Percentiles rank a stretch among this genome's conserved stretches.
These are phyloP conservation scores for Ophion obscuratus DNA, from an alignment of 2,888 invertebrate species.

Conservation along the genomic window DNA sequence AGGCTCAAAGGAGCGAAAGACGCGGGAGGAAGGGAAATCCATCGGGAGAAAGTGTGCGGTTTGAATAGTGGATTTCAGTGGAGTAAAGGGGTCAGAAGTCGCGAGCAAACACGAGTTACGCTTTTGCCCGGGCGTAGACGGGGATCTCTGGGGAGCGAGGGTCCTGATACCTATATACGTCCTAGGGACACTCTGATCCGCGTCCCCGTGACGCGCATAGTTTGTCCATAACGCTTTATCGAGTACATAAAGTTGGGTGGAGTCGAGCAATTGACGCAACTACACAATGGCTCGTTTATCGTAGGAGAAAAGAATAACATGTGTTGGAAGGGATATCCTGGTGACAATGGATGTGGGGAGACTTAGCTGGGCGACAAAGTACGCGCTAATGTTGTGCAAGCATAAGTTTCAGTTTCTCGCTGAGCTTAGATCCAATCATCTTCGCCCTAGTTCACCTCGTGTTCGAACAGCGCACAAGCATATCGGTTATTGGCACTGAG, in stretches of 20 bases:
- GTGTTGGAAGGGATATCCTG: slow-evolving; percentile 73
- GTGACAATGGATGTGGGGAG: slow-evolving; percentile 20
- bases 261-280: slow-evolving; percentile 67
- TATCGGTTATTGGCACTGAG: too few species aligned
- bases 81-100: slow-evolving; percentile 75
- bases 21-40: slow-evolving; percentile 13
- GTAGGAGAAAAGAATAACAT: slow-evolving; percentile 75
- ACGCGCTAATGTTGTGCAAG: slow-evolving; percentile 46
- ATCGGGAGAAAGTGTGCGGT: slow-evolving; percentile 52
- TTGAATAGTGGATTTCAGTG: slow-evolving; percentile 56
- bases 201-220: slow-evolving; percentile 43
- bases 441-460: background rate
- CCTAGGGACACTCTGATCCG: slow-evolving; percentile 20
- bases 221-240: slow-evolving; percentile 55
- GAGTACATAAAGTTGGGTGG: slow-evolving; percentile 49
- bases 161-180: slow-evolving; percentile 46
- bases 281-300: slow-evolving; percentile 81
- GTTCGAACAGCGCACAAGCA: too few species aligned
- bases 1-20: background rate
- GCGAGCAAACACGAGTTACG: slow-evolving; percentile 72
- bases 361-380: slow-evolving; percentile 29
- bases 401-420: slow-evolving; percentile 34
- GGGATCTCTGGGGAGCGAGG: slow-evolving; percentile 70
- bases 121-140: slow-evolving; percentile 28
- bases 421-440: slow-evolving; percentile 19